Conservation (phyloP, 2,888 invertebrate species). For the Escarpia spicata region DNA sequence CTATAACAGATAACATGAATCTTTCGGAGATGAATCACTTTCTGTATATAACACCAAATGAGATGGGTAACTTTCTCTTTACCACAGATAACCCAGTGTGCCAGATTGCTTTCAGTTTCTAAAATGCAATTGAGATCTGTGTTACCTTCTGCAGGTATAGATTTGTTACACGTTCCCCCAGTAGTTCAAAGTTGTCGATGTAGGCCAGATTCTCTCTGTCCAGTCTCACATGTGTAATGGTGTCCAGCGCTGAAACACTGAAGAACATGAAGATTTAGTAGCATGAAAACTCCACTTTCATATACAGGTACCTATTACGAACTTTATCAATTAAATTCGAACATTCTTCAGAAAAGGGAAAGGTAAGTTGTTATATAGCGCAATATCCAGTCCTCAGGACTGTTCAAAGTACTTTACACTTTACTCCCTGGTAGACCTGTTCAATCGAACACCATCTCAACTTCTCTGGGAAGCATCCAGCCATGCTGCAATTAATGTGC, state of each 20-base stretch:
- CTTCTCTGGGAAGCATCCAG: no score
- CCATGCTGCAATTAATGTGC: no score
- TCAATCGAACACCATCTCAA: no score
- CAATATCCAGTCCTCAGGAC: no score
- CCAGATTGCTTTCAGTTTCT: not conserved
- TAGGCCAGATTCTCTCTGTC: conserved; percentile 57
- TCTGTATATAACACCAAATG: no score
- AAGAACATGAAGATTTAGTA: not conserved
- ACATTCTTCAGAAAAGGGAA: not conserved
- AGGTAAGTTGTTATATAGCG: no score
- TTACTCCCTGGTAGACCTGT: no score
- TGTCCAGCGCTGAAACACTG: conserved; percentile 41
- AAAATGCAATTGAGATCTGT: not conserved
- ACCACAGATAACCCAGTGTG: not conserved
- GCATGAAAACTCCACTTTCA: not conserved
- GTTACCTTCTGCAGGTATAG: conserved; percentile 57
- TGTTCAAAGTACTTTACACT: no score
- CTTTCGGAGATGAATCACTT: not conserved
- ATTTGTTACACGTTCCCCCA: conserved; percentile 54
- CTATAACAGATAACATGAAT: not conserved
- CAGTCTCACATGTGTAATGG: conserved; percentile 56
- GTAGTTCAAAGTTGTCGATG: conserved; percentile 57
- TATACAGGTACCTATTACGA: not conserved
- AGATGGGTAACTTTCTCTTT: not conserved
- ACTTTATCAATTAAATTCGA: not conserved